These are phyloP conservation scores for Hemicentrotus pulcherrimus DNA, from an alignment of 35 echinoderm and acorn worm genomes.

Conservation along the genomic window DNA sequence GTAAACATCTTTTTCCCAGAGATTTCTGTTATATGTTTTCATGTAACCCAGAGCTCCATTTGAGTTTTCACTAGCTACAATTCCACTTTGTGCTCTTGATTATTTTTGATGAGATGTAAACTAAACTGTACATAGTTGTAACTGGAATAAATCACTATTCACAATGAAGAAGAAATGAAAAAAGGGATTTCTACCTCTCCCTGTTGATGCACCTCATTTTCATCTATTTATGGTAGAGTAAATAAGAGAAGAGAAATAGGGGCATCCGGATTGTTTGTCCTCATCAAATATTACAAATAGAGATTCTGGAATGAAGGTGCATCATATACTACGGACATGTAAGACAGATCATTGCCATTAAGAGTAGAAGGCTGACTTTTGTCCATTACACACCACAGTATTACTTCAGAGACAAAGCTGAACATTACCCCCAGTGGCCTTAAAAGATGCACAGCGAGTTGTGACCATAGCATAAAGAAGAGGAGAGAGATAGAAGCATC, in stretches of 20 bases:
- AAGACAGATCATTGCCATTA: background rate
- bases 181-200: background rate
- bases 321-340: background rate
- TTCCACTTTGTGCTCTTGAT: no score
- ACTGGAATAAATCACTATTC: background rate
- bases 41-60: no score
- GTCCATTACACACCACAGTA: background rate
- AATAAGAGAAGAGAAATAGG: background rate
- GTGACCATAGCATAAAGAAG: no score
- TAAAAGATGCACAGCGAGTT: no score
- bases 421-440: no score
- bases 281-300: background rate
- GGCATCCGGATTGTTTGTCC: background rate
- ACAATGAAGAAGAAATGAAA: background rate
- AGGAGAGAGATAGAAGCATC: background rate
- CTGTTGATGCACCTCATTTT: background rate
- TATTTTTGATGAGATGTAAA: no score
- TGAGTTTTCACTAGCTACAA: no score
- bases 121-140: background rate
- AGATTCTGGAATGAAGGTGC: background rate
- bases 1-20: no score
- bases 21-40: no score
- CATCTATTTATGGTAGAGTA: background rate
- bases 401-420: no score
- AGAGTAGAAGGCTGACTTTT: background rate